Conservation (phyloP, 2,797 vertebrate species). For the Platalea minor region DNA sequence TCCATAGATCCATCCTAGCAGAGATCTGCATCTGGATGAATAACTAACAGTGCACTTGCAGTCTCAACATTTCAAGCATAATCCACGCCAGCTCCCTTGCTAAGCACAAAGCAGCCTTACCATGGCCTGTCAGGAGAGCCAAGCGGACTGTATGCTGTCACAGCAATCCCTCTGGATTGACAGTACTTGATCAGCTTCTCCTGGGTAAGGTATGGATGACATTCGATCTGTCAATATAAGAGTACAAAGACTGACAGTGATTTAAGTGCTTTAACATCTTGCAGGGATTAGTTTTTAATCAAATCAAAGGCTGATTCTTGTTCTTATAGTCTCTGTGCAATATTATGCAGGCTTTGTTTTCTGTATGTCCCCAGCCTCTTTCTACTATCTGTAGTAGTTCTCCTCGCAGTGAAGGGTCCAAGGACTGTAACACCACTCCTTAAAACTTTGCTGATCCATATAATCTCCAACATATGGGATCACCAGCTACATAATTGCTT, state of each 20-base stretch:
- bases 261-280: background rate
- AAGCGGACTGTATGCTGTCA: slow-evolving; percentile 89
- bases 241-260: background rate
- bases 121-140: slow-evolving; percentile 90
- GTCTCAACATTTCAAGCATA: background rate
- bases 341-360: background rate
- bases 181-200: slow-evolving; percentile 88
- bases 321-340: background rate
- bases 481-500: background rate
- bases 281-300: background rate
- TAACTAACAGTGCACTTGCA: no score
- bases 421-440: background rate
- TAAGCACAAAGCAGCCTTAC: slow-evolving; percentile 55
- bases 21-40: background rate
- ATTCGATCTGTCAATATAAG: slow-evolving; percentile 80
- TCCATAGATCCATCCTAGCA: background rate
- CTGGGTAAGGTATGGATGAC: slow-evolving; percentile 88
- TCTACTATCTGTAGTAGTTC: background rate
- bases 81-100: background rate
- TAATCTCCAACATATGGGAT: background rate
- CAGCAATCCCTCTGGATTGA: slow-evolving; percentile 83
- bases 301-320: background rate
- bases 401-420: background rate
- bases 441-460: background rate
- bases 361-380: accelerated